Evolutionary conservation across 2,113 vertebrate species (phyloP).

Genomic region (Peromyscus californicus): DNA sequence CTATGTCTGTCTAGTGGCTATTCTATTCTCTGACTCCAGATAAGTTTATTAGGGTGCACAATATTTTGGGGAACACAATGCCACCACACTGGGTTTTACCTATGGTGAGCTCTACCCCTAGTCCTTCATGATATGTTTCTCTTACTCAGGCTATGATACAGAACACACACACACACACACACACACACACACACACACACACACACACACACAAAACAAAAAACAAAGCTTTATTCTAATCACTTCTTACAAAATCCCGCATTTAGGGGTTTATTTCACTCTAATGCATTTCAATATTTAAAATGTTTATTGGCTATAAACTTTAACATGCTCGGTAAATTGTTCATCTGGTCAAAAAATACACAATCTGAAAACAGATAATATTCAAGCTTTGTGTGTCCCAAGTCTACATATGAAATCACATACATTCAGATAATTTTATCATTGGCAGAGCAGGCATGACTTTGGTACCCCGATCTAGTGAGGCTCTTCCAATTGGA

Average conservation of each 20-base stretch:
- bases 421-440: not conserved
- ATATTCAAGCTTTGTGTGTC: not conserved
- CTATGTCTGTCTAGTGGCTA: too few relatives aligned
- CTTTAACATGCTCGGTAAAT: conserved; percentile 41
- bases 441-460: not conserved
- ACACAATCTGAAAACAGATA: conserved; percentile 3
- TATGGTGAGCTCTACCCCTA: not conserved
- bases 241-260: not conserved
- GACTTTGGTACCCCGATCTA: not conserved
- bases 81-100: not conserved
- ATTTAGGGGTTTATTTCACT: accelerated
- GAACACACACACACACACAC: not conserved
- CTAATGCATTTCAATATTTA: not conserved
- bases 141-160: not conserved
- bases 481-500: not conserved
- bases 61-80: too few relatives aligned
- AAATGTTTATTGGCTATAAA: conserved; percentile 32
- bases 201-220: not conserved
- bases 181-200: too few relatives aligned
- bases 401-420: not conserved
- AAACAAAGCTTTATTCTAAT: not conserved
- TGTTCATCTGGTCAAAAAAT: not conserved
- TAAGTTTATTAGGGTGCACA: too few relatives aligned
- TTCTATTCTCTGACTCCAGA: too few relatives aligned
- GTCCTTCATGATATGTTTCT: not conserved